Base-by-base conservation (phyloP, 2,797 vertebrate species). In the Lerista edwardsae region DNA sequence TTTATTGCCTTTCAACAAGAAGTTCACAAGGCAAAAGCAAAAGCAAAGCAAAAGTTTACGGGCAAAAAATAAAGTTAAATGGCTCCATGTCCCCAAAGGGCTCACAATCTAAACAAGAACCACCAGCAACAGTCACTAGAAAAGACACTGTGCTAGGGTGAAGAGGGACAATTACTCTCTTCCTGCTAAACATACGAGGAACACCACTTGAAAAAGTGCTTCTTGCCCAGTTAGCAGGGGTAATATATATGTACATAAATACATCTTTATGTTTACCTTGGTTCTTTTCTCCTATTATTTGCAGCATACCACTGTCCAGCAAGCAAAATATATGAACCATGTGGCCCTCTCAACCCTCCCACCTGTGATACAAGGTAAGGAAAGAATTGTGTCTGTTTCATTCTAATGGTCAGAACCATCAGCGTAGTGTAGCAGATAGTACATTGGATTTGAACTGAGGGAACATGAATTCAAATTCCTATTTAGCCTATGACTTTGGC, bases 311-410 rank as follows among this genome's bases (percentile, higher is more conserved):
- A 3, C 57, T 97, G 97, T 80, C 91, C 95, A 23, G 61, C n/a
- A 23, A 75, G 8, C 82, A 90, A 86, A 81, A 80, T 90, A 75
- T 97, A 97, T 81, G 87, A 87, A 15, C 76, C 96, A 11, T 97
- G 97, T 1, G 96, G 95, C 57, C 87, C 95, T 0, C 72, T 95
- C 80, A 89, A 79, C 59, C 79, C 86, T 27, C 3, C 61, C 23
- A 95, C 93, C 47, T 97, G 97, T 79, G 89, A 94, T 4, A 67
- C 80, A 84, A 95, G 92, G 95, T 96, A 94, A 61, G 90, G 17
- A 86, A 90, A 90, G 64, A 44, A 36, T 19, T 64, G 71, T 59
- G 0, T 75, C 57, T 72, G 15, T 59, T 71, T 62, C 29, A 41
- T 29, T 81, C 68, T 44, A 71, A n/a, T 57, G 36, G n/a, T 55